These are phyloP conservation scores for Phoxinus phoxinus DNA, from an alignment of 2,113 vertebrate species.

Conservation along the genomic window DNA sequence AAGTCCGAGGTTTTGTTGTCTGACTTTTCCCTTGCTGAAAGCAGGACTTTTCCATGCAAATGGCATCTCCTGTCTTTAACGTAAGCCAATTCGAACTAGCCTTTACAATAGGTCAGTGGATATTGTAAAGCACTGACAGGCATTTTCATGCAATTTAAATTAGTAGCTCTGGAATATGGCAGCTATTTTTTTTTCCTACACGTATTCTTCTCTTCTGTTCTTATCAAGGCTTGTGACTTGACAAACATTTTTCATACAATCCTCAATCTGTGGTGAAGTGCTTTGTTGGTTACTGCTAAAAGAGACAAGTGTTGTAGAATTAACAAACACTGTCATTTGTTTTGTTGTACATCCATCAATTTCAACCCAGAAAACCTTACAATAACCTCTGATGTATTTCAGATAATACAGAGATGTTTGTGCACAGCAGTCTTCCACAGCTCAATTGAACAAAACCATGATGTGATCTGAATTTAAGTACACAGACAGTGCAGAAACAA, in stretches of 20 bases:
- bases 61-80: constrained; percentile 60
- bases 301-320: constrained; percentile 6
- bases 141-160: constrained; percentile 47
- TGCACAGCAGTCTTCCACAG: constrained; percentile 16
- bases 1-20: constrained; percentile 74
- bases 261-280: neutral
- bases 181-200: neutral
- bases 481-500: neutral
- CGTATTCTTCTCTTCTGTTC: constrained; percentile 4
- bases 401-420: constrained; percentile 25
- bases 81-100: constrained; percentile 51
- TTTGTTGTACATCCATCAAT: constrained; percentile 62
- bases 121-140: constrained; percentile 38
- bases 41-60: constrained; percentile 71
- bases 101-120: constrained; percentile 67
- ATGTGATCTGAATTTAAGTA: constrained; percentile 3
- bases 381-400: constrained; percentile 24
- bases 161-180: neutral
- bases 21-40: constrained; percentile 72
- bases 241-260: constrained; percentile 29
- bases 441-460: constrained; percentile 31
- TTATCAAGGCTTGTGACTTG: neutral
- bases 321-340: constrained; percentile 51
- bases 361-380: constrained; percentile 15
- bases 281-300: constrained; percentile 1